Percentiles rank a stretch among this genome's conserved stretches.
phyloP scores from a whole-genome alignment of 2,113 vertebrate species.

The Sprattus sprattus region DNA sequence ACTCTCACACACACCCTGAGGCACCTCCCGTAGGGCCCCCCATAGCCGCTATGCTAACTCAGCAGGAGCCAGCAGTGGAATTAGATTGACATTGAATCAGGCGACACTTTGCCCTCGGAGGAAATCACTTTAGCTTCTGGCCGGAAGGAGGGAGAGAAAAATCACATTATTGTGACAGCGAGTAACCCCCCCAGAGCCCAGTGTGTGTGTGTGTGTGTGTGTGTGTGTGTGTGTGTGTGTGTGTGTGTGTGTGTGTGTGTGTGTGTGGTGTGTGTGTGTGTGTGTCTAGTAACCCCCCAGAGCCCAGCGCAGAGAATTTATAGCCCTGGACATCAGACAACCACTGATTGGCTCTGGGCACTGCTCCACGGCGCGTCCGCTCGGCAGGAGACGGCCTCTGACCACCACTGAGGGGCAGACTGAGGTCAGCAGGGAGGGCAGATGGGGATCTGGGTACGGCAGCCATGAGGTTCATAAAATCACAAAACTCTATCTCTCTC shows the following conservation, averaged over 20 bases:
- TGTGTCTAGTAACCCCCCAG: not conserved
- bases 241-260: too few relatives aligned
- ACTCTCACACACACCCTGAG: not conserved
- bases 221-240: too few relatives aligned
- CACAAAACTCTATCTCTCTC: not conserved
- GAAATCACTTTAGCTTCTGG: constrained; percentile 10
- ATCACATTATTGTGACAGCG: constrained; percentile 1
- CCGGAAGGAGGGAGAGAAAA: not conserved
- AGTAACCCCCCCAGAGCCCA: not conserved
- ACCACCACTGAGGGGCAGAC: not conserved
- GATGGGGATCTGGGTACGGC: not conserved
- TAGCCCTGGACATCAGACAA: not conserved
- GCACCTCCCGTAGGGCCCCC: not conserved
- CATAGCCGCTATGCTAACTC: not conserved
- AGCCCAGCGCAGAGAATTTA: not conserved
- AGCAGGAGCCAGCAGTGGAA: constrained; percentile 5
- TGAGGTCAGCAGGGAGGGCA: not conserved
- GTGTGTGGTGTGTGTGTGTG: too few relatives aligned
- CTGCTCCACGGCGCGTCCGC: not conserved
- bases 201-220: too few relatives aligned
- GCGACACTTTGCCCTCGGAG: not conserved
- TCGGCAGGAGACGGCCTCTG: not conserved
- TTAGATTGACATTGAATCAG: constrained; percentile 15
- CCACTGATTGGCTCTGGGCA: not conserved
- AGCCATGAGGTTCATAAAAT: not conserved